Evolutionary conservation across 2,797 vertebrate species (phyloP).

Genomic region (Streptopelia turtur): DNA sequence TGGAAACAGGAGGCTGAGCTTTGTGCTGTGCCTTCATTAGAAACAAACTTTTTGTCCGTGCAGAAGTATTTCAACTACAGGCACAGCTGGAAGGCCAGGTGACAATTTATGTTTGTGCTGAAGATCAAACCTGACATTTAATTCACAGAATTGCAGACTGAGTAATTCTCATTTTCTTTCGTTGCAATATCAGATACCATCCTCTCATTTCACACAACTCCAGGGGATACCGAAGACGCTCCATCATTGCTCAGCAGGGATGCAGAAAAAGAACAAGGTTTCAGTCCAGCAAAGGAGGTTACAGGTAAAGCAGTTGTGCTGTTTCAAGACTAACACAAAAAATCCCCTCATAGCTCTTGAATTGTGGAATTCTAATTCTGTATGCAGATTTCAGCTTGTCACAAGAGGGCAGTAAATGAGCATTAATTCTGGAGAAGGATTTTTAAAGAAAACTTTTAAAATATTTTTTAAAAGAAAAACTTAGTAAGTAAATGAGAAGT

Average conservation of each 20-base stretch:
- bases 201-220: neutral
- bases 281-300: neutral
- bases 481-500: neutral
- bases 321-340: neutral
- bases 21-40: neutral
- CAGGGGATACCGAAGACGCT: neutral
- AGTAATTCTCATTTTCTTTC: neutral
- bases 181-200: neutral
- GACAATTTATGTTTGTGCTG: neutral
- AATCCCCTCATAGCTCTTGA: neutral
- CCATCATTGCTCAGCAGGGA: neutral
- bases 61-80: neutral
- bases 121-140: neutral
- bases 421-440: neutral
- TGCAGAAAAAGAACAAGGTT: neutral
- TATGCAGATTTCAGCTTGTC: conserved; percentile 21
- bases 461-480: neutral
- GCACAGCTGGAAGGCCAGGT: neutral
- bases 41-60: neutral
- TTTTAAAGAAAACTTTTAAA: neutral
- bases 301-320: neutral
- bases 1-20: neutral
- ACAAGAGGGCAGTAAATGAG: conserved; percentile 68
- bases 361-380: neutral
- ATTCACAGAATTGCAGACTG: neutral